Evolutionary conservation across 2,888 invertebrate species (phyloP).

Genomic region (Amorpha juglandis): DNA sequence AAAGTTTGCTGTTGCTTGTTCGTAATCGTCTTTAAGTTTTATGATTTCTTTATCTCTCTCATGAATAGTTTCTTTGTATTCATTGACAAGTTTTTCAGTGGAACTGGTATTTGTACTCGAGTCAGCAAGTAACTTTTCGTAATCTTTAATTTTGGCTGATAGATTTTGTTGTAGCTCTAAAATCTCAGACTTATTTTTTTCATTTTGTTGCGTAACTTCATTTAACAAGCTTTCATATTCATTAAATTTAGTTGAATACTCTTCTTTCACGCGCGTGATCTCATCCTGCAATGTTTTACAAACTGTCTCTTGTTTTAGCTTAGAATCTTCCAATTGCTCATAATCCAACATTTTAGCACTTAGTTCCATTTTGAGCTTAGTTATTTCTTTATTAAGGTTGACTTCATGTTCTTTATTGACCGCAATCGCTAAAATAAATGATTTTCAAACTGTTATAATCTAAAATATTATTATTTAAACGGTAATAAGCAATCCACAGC

Average conservation of each 20-base stretch:
- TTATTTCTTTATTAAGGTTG: constrained; percentile 78
- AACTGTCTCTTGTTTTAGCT: constrained; percentile 67
- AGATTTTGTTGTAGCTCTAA: constrained; percentile 69
- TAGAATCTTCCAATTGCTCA: constrained; percentile 75
- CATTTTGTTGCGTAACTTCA: constrained; percentile 72
- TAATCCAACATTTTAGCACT: constrained; percentile 83
- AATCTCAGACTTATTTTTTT: constrained; percentile 72
- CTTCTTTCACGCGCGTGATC: constrained; percentile 65
- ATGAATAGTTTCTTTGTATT: constrained; percentile 78
- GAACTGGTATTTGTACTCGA: constrained; percentile 65
- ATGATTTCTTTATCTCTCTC: constrained; percentile 83
- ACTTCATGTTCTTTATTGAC: constrained; percentile 79
- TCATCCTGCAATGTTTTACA: constrained; percentile 72
- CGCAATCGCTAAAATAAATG: constrained; percentile 66
- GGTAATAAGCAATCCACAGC: too few relatives aligned
- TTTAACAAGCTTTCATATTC: constrained; percentile 76
- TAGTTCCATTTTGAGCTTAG: constrained; percentile 81
- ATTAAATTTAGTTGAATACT: constrained; percentile 70
- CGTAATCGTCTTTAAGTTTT: constrained; percentile 78
- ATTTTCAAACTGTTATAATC: too few relatives aligned
- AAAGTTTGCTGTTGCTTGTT: constrained; percentile 75
- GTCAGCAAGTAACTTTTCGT: constrained; percentile 68
- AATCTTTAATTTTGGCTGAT: constrained; percentile 69
- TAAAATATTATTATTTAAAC: too few relatives aligned
- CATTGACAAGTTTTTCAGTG: constrained; percentile 71